Base-by-base conservation (phyloP, 2,888 invertebrate genomes). In the Dermolepida albohirtum region DNA sequence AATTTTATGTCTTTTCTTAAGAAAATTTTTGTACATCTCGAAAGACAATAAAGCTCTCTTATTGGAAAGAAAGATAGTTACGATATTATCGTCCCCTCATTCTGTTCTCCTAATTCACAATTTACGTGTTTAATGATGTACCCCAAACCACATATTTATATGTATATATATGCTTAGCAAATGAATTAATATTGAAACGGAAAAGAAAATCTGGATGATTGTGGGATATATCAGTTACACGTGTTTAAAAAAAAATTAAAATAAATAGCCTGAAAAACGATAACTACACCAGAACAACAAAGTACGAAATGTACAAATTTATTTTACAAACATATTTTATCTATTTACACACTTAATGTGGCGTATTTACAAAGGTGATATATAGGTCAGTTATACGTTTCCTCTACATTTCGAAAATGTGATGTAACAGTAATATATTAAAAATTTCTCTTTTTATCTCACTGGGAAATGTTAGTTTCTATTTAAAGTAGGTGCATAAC, bases 221-320 rank as follows among this genome's bases (percentile, higher is more conserved):
- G 29, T 54, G 68, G 40, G 44, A 14, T 34, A 54, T 44, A 52
- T 52, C 43, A 54, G 39, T 40, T 39, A 17, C 17, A 14, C 57
- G 39, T 55, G 54, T 51, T 59, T 68, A 68, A 62, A 69, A 64
- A 69, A n/a, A n/a, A n/a, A n/a, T n/a, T n/a, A n/a, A n/a, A 69
- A 62, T 66, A 69, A 66, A 64, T 66, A 69, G 62, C 62, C 69
- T 59, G 64, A 69, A 34, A 34, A 69, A 66, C 65, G 51, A 69
- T 70, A 70, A 70, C 67, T 69, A 70, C 64, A 67, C 69, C 69
- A 68, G 70, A 69, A 69, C 68, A 67, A 65, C 68, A 69, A 70
- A 72, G 79, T 79, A 79, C 78, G 80, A 80, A 81, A 79, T 80
- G 78, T 81, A 81, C 79, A 81, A 78, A 77, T 73, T 75, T 66